Evolutionary conservation across 2,797 vertebrate species (phyloP).

Genomic region (Bothrops alternatus): DNA sequence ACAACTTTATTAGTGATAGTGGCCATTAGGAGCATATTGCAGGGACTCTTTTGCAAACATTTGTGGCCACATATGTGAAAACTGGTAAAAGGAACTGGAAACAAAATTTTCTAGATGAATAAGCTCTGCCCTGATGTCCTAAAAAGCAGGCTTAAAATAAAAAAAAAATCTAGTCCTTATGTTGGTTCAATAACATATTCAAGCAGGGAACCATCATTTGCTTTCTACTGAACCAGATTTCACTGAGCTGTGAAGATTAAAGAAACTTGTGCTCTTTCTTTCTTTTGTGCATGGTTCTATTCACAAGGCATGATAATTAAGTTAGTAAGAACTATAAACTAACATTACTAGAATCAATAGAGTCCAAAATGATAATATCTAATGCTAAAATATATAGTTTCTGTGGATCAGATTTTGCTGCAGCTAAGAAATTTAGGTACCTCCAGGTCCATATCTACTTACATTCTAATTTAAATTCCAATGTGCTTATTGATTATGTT

Average conservation of each 20-base stretch:
- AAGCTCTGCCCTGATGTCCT: background rate
- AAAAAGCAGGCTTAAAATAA: background rate
- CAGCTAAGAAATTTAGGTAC: slow-evolving; percentile 11
- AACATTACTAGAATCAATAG: slow-evolving; percentile 28
- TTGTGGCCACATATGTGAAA: background rate
- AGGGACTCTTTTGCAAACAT: background rate
- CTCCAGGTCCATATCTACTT: slow-evolving; percentile 25
- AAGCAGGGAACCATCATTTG: background rate
- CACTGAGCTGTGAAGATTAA: slow-evolving; percentile 26
- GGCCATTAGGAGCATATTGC: background rate
- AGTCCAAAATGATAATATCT: slow-evolving; percentile 31
- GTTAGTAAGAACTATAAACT: slow-evolving; percentile 36
- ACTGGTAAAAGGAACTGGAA: background rate
- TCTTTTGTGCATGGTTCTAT: background rate
- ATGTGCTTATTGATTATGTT: slow-evolving; percentile 30
- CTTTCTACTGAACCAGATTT: background rate
- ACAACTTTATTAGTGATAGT: background rate
- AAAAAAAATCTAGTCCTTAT: background rate
- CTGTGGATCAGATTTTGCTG: background rate
- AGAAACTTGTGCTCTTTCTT: slow-evolving; percentile 31
- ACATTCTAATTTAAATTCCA: slow-evolving; percentile 54
- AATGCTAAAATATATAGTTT: slow-evolving; percentile 31
- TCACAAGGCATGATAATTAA: slow-evolving; percentile 30
- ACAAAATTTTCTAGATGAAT: background rate
- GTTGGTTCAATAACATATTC: background rate